Conservation (phyloP, 2,113 vertebrate genomes). For the Himantopus leucocephalus region DNA sequence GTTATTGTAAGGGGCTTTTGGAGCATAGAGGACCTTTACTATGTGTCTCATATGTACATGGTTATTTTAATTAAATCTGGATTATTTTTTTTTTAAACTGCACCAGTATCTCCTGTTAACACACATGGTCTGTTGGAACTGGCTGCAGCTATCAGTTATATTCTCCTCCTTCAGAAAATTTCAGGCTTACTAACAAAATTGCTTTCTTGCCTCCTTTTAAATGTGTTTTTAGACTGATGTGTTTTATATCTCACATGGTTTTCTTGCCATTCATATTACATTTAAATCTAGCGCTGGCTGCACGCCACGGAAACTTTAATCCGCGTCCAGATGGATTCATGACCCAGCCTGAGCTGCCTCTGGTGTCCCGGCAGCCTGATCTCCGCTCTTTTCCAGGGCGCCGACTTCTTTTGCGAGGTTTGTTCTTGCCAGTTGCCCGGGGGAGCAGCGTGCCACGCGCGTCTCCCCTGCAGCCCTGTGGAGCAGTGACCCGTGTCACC, state of each 20-base stretch:
- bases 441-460: fast-evolving
- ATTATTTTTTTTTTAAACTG: neutral
- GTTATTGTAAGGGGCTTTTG: neutral
- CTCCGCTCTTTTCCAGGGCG: neutral
- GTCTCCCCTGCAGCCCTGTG: neutral
- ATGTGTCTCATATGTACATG: neutral
- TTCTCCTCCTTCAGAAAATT: neutral
- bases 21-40: neutral
- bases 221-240: neutral
- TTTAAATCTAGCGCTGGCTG: conserved; percentile 40
- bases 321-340: neutral
- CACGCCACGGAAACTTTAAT: neutral
- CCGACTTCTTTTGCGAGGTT: neutral
- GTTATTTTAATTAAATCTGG: conserved; percentile 46
- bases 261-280: neutral
- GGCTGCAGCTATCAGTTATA: neutral
- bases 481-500: fast-evolving
- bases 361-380: neutral
- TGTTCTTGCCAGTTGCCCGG: neutral
- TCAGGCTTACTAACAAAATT: neutral
- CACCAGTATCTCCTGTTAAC: neutral
- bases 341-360: neutral
- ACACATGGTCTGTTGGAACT: neutral
- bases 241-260: conserved; percentile 13
- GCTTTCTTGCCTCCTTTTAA: neutral